These are phyloP conservation scores for Onthophagus taurus DNA, from an alignment of 1,140 invertebrate genomes.

Conservation along the genomic window DNA sequence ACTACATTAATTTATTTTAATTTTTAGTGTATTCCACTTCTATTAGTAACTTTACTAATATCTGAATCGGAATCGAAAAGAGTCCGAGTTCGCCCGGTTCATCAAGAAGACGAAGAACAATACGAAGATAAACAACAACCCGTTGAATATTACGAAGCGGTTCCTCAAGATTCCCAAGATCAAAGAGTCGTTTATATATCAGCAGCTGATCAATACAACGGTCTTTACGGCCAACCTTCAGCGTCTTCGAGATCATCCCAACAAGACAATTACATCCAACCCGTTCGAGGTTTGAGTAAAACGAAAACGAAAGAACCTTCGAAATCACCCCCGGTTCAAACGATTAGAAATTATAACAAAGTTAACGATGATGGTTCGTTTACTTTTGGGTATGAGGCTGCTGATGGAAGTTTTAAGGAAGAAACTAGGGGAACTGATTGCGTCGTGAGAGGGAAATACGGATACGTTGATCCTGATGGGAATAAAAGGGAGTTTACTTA, in stretches of 20 bases:
- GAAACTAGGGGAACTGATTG: conserved; percentile 79
- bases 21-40: too few relatives aligned
- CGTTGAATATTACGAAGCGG: conserved; percentile 34
- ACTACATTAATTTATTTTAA: too few relatives aligned
- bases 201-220: conserved; percentile 37
- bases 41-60: conserved; percentile 20
- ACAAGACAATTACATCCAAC: conserved; percentile 29
- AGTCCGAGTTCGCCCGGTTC: conserved; percentile 31
- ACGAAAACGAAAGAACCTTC: conserved; percentile 47
- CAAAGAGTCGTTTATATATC: conserved; percentile 32
- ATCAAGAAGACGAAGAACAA: conserved; percentile 26
- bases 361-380: conserved; percentile 78
- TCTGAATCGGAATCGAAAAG: conserved; percentile 25
- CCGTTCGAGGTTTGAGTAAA: conserved; percentile 20
- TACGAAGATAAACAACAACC: conserved; percentile 34
- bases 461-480: conserved; percentile 80
- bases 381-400: conserved; percentile 80
- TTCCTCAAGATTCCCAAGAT: conserved; percentile 32
- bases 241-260: conserved; percentile 23
- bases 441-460: conserved; percentile 79
- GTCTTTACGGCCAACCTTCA: conserved; percentile 35
- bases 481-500: conserved; percentile 82
- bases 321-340: conserved; percentile 64
- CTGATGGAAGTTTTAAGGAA: conserved; percentile 83
- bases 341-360: conserved; percentile 71